Evolutionary conservation across 2,113 vertebrate species (phyloP).

Genomic region (Gallinago media): DNA sequence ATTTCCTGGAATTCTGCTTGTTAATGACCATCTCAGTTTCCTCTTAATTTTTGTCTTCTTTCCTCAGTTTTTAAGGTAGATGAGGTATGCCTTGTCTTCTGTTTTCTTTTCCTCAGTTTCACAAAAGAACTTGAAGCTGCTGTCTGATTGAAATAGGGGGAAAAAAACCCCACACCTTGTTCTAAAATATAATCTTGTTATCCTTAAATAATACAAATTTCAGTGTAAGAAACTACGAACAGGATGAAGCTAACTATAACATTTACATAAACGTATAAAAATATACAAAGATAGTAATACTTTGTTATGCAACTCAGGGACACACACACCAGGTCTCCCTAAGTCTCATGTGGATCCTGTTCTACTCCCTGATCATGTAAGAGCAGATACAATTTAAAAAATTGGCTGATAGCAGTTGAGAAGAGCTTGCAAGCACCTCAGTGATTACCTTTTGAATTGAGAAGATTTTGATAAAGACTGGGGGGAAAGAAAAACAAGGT

Average conservation of each 20-base stretch:
- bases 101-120: not conserved
- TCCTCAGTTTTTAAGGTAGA: not conserved
- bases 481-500: not conserved
- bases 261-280: not conserved
- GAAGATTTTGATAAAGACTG: not conserved
- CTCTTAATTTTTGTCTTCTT: not conserved
- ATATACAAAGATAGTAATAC: not conserved
- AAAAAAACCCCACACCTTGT: fast-evolving
- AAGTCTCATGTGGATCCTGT: not conserved
- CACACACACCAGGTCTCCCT: not conserved
- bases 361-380: not conserved
- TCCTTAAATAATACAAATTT: not conserved
- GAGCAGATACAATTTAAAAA: not conserved
- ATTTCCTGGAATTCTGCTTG: not conserved
- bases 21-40: not conserved
- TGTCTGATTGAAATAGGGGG: not conserved
- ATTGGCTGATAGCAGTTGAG: not conserved
- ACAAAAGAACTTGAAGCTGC: not conserved
- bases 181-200: not conserved
- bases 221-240: not conserved
- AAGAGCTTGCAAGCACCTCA: not conserved
- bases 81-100: not conserved
- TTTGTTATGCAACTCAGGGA: not conserved
- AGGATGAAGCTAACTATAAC: not conserved
- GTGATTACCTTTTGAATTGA: not conserved